Conservation (phyloP, 2,797 vertebrate species). For the Tarsius wallacei region DNA sequence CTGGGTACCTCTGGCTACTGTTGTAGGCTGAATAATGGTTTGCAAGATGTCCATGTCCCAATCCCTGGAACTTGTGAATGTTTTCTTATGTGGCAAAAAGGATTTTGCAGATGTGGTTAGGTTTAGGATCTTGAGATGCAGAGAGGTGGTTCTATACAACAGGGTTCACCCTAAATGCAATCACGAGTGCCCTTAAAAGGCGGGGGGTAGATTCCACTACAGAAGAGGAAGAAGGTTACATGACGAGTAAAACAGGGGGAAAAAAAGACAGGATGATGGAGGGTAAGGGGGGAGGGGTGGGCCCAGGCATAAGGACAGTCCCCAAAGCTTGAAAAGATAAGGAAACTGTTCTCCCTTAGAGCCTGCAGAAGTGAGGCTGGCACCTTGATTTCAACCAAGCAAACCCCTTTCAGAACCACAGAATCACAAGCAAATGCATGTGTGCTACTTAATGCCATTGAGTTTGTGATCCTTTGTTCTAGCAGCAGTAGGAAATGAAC, state of each 20-base stretch:
- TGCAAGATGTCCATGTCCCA: neutral
- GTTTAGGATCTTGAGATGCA: neutral
- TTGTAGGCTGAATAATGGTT: neutral
- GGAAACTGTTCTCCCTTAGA: fast-evolving
- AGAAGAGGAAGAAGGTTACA: neutral
- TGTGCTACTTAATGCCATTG: fast-evolving
- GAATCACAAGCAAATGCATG: neutral
- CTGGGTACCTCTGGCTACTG: neutral
- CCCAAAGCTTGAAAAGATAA: neutral
- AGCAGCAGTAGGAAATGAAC: neutral
- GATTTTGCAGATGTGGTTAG: neutral
- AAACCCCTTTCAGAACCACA: neutral
- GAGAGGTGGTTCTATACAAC: neutral
- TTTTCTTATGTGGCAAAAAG: neutral
- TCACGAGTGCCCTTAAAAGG: neutral
- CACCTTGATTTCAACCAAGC: neutral
- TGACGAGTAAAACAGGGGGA: fast-evolving
- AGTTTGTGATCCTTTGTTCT: neutral
- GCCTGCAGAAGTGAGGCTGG: fast-evolving
- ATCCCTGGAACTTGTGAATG: neutral
- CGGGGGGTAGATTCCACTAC: fast-evolving
- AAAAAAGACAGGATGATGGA: neutral
- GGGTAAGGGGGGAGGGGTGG: fast-evolving
- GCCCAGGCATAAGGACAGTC: no score
- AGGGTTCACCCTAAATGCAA: neutral